Base-by-base conservation (phyloP, 2,888 invertebrate species). In the Byasa hedistus region DNA sequence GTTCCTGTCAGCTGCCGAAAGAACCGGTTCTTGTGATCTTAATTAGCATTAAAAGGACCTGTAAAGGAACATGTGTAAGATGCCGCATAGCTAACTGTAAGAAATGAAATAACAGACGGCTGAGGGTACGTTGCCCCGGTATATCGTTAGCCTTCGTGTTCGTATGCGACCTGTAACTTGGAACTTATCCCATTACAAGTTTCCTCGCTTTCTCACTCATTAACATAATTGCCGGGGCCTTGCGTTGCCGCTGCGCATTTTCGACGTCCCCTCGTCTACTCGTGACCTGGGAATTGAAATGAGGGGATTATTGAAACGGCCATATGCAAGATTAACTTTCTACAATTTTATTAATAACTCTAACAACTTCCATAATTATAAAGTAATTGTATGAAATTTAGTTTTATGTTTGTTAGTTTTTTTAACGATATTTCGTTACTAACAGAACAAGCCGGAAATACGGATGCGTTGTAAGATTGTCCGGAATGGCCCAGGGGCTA, bases 141-240 rank as follows among this genome's bases (percentile, higher is more conserved):
- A 65, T 70, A 70, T 69, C 62, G 65, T 62, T 60, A 81, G 27
- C 32, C 32, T 51, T 22, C 44, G 39, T 48, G 56, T 61, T 80
- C 76, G 76, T 80, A 80, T 80, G 76, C 79, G 72, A 72, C 73
- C 69, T 71, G 73, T 71, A 68, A 69, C 73, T 71, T 57, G 60
- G 74, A 84, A 83, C 76, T 85, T 81, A 78, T 80, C 76, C 79
- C 71, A 80, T 83, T 82, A 79, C 69, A 74, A 73, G 72, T 73
- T 71, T 57, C 27, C 68, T 56, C 58, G 60, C 61, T 71, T 70
- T 71, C 69, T 68, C 61, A 52, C 66, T 66, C 57, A 61, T 61
- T 66, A 62, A 44, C 62, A 62, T 62, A 62, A 66, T 62, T 54
- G 52, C 54, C 54, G 21, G 24, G 52, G 48, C 19, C 23, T 51